Evolutionary conservation across 1,140 invertebrate genomes (phyloP), one percentile per base, ranked within the genome.

Genomic region (Colletes gigas): DNA sequence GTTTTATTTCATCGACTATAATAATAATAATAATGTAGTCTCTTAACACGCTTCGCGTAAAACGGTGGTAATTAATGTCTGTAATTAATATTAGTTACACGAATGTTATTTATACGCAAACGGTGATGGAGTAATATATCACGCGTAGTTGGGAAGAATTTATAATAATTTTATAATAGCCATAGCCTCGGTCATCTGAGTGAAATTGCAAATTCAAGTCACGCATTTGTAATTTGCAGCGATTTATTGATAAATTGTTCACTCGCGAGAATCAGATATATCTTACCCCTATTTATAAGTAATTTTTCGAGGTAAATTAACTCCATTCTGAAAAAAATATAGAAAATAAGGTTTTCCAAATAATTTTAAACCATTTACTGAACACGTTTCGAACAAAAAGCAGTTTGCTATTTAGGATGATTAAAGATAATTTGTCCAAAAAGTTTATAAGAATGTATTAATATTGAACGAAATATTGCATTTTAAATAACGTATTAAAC

Each of bases 81-180:
- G 52, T 12, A 70, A 59, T 77, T 77, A 69, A 69, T 59, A 69
- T 14, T 8, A 10, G 54, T 59, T 60, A 52, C 21, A 70, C 52
- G 17, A 52, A 8, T 70, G 44, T 60, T 70, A 70, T 52, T 78
- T 63, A 78, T 60, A 54, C 54, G 47, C 66, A 12, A 8, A 4
- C 17, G 17, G 12, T 41, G 50, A 39, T 4, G 3, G 19, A 19
- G 12, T 21, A 62, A 71, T 78, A 44, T 19, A 78, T 71, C 66
- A 71, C 14, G 15, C 10, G 47, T 54, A 54, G 67, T 54, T 71
- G 55, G 15, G 55, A 44, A 19, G 57, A 67, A 67, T 76, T 76
- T 66, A 75, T 75, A 75, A 65, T 41, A 55, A 66, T 75, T 39
- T 66, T 19, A 21, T 17, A 69, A 60, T 39, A 15, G 44, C n/a